Percentiles rank a stretch among this genome's conserved stretches.
Conservation (phyloP, 2,797 vertebrate species). For the Salarias fasciatus region DNA sequence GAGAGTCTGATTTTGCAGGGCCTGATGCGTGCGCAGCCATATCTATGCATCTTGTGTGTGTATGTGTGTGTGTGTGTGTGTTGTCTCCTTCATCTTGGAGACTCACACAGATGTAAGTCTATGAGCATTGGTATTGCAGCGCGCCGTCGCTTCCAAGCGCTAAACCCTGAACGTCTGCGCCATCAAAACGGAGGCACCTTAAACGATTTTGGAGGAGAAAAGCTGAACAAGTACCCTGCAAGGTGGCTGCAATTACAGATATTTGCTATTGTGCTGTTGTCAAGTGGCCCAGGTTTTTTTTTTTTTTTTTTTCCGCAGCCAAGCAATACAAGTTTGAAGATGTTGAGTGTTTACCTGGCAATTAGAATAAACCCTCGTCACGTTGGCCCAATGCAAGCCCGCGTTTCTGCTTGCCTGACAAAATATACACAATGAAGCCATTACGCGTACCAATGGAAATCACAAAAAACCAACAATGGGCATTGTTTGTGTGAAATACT, state of each 20-base stretch:
- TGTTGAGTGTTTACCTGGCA: conserved; percentile 23
- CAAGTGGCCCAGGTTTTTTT: neutral
- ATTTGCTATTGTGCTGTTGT: conserved; percentile 1
- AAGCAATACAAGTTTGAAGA: neutral
- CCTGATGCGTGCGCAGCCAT: conserved; percentile 23
- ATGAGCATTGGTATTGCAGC: too few relatives aligned
- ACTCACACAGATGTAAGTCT: conserved; percentile 41
- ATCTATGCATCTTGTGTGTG: conserved; percentile 14
- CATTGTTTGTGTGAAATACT: conserved; percentile 7
- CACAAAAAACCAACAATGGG: conserved; percentile 17
- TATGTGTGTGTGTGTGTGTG: too few relatives aligned
- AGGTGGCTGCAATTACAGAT: neutral
- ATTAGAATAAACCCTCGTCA: conserved; percentile 15
- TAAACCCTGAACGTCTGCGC: neutral
- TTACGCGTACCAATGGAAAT: conserved; percentile 20
- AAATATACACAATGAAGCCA: conserved; percentile 16
- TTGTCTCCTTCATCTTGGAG: conserved; percentile 52
- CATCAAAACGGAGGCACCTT: neutral
- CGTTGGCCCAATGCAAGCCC: conserved; percentile 3
- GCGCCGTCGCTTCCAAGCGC: neutral
- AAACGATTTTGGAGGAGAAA: neutral
- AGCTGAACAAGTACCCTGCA: neutral
- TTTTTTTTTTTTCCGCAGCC: too few relatives aligned
- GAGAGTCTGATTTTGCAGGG: conserved; percentile 54
- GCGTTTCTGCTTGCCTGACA: conserved; percentile 13